Evolutionary conservation across 2,113 vertebrate species (phyloP).

Genomic region (Platycercus adscitus): DNA sequence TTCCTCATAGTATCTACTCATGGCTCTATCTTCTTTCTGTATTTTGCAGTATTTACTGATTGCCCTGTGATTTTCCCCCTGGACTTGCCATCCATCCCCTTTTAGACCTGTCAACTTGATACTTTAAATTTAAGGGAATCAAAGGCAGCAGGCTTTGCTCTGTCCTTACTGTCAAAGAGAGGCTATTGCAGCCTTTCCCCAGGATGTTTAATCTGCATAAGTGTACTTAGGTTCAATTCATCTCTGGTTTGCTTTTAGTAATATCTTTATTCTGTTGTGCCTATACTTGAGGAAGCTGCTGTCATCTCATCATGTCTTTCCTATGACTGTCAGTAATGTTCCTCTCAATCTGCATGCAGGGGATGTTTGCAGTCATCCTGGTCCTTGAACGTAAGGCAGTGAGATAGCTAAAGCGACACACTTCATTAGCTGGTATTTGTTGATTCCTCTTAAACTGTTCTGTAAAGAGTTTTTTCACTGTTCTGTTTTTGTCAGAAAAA

Average conservation of each 20-base stretch:
- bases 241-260: background rate
- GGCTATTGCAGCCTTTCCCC: background rate
- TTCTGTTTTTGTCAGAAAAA: background rate
- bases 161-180: background rate
- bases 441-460: background rate
- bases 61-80: background rate
- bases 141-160: background rate
- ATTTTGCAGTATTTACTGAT: background rate
- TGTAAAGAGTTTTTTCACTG: background rate
- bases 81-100: background rate
- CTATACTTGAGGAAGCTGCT: background rate
- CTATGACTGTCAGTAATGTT: background rate
- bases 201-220: background rate
- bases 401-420: background rate
- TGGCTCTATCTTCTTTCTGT: background rate
- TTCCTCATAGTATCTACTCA: background rate
- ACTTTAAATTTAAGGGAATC: background rate
- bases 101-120: background rate
- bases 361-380: background rate
- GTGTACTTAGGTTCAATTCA: fast-evolving
- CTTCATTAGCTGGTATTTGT: slow-evolving; percentile 1
- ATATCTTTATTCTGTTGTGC: background rate
- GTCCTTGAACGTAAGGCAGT: background rate
- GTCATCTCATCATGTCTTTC: fast-evolving
- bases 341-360: background rate